A percentile compares a stretch with the other conserved stretches of the same genome.
phyloP scores from a whole-genome alignment of 2,797 vertebrate genomes.

The Danio kyathit region DNA sequence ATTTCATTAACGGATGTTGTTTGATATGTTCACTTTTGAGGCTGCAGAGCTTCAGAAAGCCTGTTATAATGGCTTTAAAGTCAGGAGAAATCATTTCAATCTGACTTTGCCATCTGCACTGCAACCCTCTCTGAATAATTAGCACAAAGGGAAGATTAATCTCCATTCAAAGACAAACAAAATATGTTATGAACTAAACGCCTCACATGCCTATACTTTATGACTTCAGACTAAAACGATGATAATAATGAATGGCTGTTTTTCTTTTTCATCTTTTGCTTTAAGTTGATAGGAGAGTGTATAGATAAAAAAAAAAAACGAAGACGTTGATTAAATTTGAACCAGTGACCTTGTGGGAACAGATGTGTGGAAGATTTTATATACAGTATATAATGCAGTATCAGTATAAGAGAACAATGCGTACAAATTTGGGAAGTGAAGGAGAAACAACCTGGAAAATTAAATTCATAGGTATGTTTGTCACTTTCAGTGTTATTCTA shows the following conservation, averaged over 20 bases:
- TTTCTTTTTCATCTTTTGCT: not conserved
- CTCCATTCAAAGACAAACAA: not conserved
- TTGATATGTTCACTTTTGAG: constrained; percentile 16
- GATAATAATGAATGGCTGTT: not conserved
- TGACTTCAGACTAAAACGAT: not conserved
- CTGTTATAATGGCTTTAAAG: not conserved
- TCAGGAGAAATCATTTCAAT: constrained; percentile 15
- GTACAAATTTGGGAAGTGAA: too few species aligned
- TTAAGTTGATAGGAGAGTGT: not conserved
- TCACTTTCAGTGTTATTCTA: too few species aligned
- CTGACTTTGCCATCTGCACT: not conserved
- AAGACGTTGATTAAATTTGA: not conserved
- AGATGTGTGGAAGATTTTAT: too few species aligned
- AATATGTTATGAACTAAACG: constrained; percentile 2
- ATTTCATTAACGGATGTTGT: constrained; percentile 37
- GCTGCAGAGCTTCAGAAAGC: not conserved
- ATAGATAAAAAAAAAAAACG: not conserved
- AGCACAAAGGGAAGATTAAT: not conserved
- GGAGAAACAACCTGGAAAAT: too few species aligned
- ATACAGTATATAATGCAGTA: too few species aligned
- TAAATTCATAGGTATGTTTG: too few species aligned
- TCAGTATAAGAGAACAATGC: too few species aligned
- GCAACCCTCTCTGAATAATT: constrained; percentile 13
- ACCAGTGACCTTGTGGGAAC: not conserved
- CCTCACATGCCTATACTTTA: not conserved